Base-by-base conservation (phyloP, 2,113 vertebrate genomes). In the Hymenochirus boettgeri region DNA sequence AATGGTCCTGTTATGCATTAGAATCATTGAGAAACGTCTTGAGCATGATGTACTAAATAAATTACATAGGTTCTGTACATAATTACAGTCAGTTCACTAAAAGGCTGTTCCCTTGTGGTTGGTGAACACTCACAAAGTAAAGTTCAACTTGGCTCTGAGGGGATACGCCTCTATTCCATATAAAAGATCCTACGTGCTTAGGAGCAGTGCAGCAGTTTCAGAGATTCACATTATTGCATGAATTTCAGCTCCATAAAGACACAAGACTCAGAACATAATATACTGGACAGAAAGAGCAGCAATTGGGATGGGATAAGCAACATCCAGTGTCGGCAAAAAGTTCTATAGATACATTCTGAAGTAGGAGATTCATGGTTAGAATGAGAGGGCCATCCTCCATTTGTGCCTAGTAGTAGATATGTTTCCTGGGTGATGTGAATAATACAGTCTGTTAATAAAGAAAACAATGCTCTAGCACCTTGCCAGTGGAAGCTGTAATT, bases 1-100 rank as follows among this genome's bases (percentile, higher is more conserved):
- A 71, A 76, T 71, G 77, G 73, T 74, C 76, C 69, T 72, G 75
- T 74, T 79, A 71, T 76, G 77, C 71, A 79, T 50, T 52, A 74
- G 15, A 46, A 23, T 27, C 57, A 47, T 0, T 22, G 74, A 71
- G 67, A 62, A 64, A 4, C 21, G 65, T 67, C 57, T 21, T 15
- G 5, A 71, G 74, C 61, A 57, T 6, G 10, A 25, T 67, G 60
- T 76, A 70, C 47, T 60, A 71, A 88, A 84, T 91, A 91, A 91
- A 79, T 92, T 90, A 92, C 80, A 79, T 55, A 77, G 79, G 71
- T 80, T 84, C 88, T 92, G 85, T 91, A 93, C 90, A 91, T 86
- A 90, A 82, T 91, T 90, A 90, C 88, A 93, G 69, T 61, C 77
- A 72, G 47, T 46, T 62, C 56, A 42, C 21, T 67, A 78, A 78